Base-by-base conservation (phyloP, 2,797 vertebrate species). In the Nasua narica region DNA sequence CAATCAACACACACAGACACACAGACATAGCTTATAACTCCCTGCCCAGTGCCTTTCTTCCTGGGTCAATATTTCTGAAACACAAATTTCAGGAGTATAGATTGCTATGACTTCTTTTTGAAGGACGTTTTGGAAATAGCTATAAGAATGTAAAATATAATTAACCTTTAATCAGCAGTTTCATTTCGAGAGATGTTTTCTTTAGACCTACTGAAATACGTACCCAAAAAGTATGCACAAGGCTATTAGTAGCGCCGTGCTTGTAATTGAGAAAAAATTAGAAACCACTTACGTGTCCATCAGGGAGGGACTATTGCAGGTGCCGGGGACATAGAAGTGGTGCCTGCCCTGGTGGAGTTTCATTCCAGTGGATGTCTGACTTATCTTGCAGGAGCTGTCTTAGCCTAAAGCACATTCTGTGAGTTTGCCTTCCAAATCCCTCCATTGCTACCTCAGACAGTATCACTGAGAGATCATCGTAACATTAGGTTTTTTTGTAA, bases 71-170 rank as follows among this genome's bases (percentile, higher is more conserved):
- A 79, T 87, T 87, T 43, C 29, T 87, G 74, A 81, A 60, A 81
- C 37, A 78, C 54, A 62, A 25, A 91, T 72, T 91, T 79, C 46
- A 87, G 43, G 78, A 79, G 16, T 54, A 4, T 79, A 62, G 35
- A 52, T 52, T 86, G 15, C 35, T 86, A 19, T 58, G 25, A 70
- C 72, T 70, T 72, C 62, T 46, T 62, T 65, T 62, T 65, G 35
- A 87, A 84, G 54, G 54, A 32, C 65, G 32, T 74, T 91, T 91
- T 81, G 65, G 29, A 87, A 91, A 81, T 29, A 91, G 29, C 23
- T 54, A 14, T 15, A 46, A 18, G 35, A 72, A 25, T 90, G 43
- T 81, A 77, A 94, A 78, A 70, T 79, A 79, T 29, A 72, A 25
- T 50, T 60, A 50, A n/a, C 52, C 40, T 72, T 72, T 69, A 78